Base-by-base conservation (phyloP, 2,797 vertebrate genomes). In the Nannoperca australis region DNA sequence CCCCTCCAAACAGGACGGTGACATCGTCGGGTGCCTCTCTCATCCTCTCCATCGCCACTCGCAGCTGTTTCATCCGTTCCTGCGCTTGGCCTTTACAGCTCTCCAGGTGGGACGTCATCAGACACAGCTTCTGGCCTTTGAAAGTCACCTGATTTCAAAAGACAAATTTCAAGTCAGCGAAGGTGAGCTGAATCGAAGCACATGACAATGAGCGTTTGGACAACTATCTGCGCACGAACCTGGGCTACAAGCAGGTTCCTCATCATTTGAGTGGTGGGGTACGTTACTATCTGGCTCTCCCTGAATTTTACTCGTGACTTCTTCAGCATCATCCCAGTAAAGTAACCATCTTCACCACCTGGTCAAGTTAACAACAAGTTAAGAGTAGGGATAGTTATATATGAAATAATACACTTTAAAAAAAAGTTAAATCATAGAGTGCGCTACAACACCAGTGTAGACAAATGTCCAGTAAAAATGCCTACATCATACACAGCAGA, bases 51-150 rank as follows among this genome's bases (percentile, higher is more conserved):
- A 97, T 86, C 40, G 96, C 95, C 20, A 91, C 84, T 22, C 86
- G 91, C 67, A 99, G 92, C 83, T 99, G 98, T 27, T 95, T 97
- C 78, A 96, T 83, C 11, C 98, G 94, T 87, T 99, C 97, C n/a
- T 73, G 32, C 0, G 95, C 85, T 8, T 98, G 95, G 15, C 84
- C 76, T 89, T 95, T 98, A 78, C 97, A 99, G 91, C 98, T 99
- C 83, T 99, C 98, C 68, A 99, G 89, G 88, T 99, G 98, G 15
- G 98, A 98, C 0, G 97, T 99, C 97, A 99, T 98, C 77, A 99
- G 92, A 71, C 93, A 97, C 50, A 99, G 60, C 62, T 96, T 96
- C 78, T 95, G 95, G 40, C 94, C 95, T 55, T 86, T 94, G 55
- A 98, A 73, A 34, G 64, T 95, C 64, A 95, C 97, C 98, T 99